phyloP scores from a whole-genome alignment of 2,888 invertebrate genomes.

The Thera obeliscata region DNA sequence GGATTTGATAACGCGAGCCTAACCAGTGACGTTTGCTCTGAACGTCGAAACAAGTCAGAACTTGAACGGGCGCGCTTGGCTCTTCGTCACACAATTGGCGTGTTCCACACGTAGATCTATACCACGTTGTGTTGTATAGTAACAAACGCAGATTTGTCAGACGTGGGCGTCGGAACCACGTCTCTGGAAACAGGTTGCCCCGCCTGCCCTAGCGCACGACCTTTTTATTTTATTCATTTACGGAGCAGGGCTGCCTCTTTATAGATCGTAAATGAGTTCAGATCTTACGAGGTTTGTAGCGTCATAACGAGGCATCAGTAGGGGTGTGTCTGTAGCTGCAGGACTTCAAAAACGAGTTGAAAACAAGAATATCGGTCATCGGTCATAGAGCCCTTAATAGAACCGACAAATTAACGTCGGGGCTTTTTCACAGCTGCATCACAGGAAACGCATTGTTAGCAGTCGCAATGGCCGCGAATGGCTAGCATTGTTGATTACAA shows the following conservation, averaged over 20 bases:
- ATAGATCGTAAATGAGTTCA: slow-evolving; percentile 37
- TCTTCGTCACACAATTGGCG: slow-evolving; percentile 35
- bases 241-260: slow-evolving; percentile 64
- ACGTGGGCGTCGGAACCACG: slow-evolving; percentile 71
- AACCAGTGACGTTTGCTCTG: slow-evolving; percentile 32
- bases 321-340: slow-evolving; percentile 27
- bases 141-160: slow-evolving; percentile 78
- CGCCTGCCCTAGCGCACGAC: slow-evolving; percentile 68
- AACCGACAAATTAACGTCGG: slow-evolving; percentile 33
- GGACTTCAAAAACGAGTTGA: slow-evolving; percentile 31
- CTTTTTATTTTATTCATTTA: slow-evolving; percentile 72
- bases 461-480: slow-evolving; percentile 52
- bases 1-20: slow-evolving; percentile 25
- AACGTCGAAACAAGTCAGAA: slow-evolving; percentile 65
- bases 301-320: slow-evolving; percentile 26
- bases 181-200: slow-evolving; percentile 78
- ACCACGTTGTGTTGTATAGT: slow-evolving; percentile 40
- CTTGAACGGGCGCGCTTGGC: slow-evolving; percentile 59
- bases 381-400: slow-evolving; percentile 29
- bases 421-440: slow-evolving; percentile 54
- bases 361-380: slow-evolving; percentile 20
- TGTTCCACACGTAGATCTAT: slow-evolving; percentile 49
- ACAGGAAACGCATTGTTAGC: slow-evolving; percentile 60
- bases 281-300: slow-evolving; percentile 28
- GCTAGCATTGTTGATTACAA: slow-evolving; percentile 73